Base-by-base conservation (phyloP, 1,140 invertebrate genomes). In the Penaeus japonicus region DNA sequence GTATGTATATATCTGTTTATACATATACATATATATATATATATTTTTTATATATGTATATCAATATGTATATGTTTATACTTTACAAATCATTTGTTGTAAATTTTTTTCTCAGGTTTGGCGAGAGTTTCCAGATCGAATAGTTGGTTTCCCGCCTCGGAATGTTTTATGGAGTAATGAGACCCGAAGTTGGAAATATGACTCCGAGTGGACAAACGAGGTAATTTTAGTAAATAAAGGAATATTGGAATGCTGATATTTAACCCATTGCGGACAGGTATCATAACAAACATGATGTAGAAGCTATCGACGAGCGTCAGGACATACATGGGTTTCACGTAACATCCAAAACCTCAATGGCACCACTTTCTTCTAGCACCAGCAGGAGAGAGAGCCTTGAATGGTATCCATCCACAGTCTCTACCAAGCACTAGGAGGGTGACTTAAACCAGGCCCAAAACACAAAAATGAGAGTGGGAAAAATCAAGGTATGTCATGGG, bases 171-270 rank as follows among this genome's bases (percentile, higher is more conserved):
- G 96, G 96, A 96, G 98, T 92, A 98, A 98, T 93, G 93, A 93
- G 0, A 97, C 96, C 0, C 92, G 93, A 89, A 94, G 94, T 83
- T 98, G 97, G 97, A 96, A 95, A 89, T 98, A 98, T 92, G 96
- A 98, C 93, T 97, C 97, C 73, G 97, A 98, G 93, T 98, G 97
- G 97, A 97, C 96, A 0, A 98, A 98, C 93, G 95, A 97, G 92
- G 96, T 98, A 85, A 97, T 97, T 1, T 97, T 98, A 96, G 90
- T 92, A 70, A 24, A 70, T 70, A 24, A n/a, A 4, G 15, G 0
- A 70, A 27, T 70, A 7, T 4, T 24, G 5, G 12, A 27, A 70
- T 70, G 32, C 24, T 70, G 18, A n/a, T 22, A 15, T 32, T 73
- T 7, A 47, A 39, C 39, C 39, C 39, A 47, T 47, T 47, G n/a